Evolutionary conservation across 1,140 invertebrate species (phyloP).

Genomic region (Psix sp.): DNA sequence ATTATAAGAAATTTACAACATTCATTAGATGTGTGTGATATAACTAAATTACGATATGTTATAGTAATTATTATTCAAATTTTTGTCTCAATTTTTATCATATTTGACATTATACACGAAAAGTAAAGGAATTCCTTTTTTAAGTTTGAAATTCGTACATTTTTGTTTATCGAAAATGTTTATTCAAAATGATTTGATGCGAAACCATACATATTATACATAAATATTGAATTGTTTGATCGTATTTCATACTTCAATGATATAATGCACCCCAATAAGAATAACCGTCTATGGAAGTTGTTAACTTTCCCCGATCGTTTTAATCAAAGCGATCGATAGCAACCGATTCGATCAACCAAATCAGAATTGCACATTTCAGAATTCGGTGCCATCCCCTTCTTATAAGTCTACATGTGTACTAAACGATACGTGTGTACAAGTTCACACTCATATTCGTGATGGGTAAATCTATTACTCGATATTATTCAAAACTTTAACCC

Average conservation of each 20-base stretch:
- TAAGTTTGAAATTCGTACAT: no score
- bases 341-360: constrained; percentile 68
- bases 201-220: constrained; percentile 22
- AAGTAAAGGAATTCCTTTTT: no score
- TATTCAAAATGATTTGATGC: constrained; percentile 3
- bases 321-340: constrained; percentile 69
- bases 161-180: no score
- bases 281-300: constrained; percentile 61
- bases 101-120: no score
- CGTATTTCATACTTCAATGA: constrained; percentile 47
- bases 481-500: constrained; percentile 51
- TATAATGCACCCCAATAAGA: constrained; percentile 50
- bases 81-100: no score
- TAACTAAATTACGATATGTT: no score
- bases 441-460: constrained; percentile 45
- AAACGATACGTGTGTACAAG: constrained; percentile 31
- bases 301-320: constrained; percentile 57
- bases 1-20: no score
- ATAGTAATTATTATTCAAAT: no score
- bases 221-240: constrained; percentile 7
- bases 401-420: constrained; percentile 37
- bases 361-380: constrained; percentile 63
- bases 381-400: constrained; percentile 26
- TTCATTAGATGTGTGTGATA: no score
- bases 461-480: constrained; percentile 64